Evolutionary conservation across 1,140 invertebrate genomes (phyloP).

Genomic region (Helicoverpa armigera): DNA sequence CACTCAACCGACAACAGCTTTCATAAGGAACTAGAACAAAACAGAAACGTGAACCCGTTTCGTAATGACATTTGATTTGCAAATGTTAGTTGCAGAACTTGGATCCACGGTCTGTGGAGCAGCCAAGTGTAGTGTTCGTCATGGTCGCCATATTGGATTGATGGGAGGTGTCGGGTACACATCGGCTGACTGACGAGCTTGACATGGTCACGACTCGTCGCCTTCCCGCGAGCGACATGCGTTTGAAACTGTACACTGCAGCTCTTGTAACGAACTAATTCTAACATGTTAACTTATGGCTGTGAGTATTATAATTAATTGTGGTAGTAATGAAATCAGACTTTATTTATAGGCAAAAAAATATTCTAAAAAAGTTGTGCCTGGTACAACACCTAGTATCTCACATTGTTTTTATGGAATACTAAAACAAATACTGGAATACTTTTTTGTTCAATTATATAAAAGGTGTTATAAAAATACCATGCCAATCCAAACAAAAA

Average conservation of each 20-base stretch:
- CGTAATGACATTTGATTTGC: conserved; percentile 40
- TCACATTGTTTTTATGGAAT: not conserved
- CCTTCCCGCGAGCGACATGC: conserved; percentile 61
- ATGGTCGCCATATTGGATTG: conserved; percentile 67
- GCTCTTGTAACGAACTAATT: conserved; percentile 16
- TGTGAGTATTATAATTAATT: conserved; percentile 10
- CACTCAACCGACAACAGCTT: conserved; percentile 12
- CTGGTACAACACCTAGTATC: not conserved
- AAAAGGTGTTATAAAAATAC: too few species aligned
- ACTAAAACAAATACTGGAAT: too few species aligned
- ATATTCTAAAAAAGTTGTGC: too few species aligned
- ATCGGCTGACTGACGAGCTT: conserved; percentile 52
- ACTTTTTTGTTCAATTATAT: too few species aligned
- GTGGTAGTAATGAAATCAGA: not conserved
- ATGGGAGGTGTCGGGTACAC: conserved; percentile 50
- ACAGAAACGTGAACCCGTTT: conserved; percentile 13
- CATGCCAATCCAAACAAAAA: too few species aligned
- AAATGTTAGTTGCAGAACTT: conserved; percentile 29
- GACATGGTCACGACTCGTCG: conserved; percentile 76
- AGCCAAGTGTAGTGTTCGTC: conserved; percentile 53
- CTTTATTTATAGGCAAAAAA: not conserved
- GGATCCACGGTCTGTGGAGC: conserved; percentile 22
- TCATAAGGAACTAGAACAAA: conserved; percentile 17
- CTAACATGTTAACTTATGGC: not conserved
- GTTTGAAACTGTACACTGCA: conserved; percentile 72